A percentile compares a stretch with the other conserved stretches of the same genome.
These are phyloP conservation scores for Eonycteris spelaea DNA, from an alignment of 2,113 vertebrate species.

Conservation along the genomic window DNA sequence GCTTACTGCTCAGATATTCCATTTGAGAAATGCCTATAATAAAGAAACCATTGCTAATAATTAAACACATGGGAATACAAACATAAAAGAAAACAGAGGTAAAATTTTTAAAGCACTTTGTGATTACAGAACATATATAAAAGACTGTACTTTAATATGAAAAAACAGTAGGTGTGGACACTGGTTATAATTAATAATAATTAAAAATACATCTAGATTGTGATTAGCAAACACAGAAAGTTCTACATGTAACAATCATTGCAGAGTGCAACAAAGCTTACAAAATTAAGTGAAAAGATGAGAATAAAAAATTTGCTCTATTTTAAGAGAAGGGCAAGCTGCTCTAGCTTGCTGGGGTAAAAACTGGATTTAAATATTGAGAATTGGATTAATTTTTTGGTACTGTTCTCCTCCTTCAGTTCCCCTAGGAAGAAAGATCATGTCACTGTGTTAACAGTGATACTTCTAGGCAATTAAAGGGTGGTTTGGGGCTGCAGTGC, in stretches of 20 bases:
- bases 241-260: background rate
- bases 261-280: background rate
- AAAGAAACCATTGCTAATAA: slow-evolving; percentile 11
- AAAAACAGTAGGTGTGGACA: background rate
- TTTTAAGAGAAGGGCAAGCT: background rate
- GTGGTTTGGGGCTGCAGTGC: background rate
- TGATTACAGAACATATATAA: background rate
- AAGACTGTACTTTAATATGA: background rate
- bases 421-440: background rate
- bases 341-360: background rate
- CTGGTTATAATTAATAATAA: slow-evolving; percentile 39
- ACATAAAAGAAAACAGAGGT: background rate
- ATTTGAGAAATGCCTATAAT: slow-evolving; percentile 8
- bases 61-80: slow-evolving; percentile 28
- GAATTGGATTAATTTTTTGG: slow-evolving; percentile 16
- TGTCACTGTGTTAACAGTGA: background rate
- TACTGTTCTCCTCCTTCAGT: background rate
- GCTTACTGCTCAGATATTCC: background rate
- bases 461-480: slow-evolving; percentile 14
- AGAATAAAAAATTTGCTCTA: background rate
- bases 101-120: background rate
- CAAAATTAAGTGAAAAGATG: background rate
- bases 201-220: background rate
- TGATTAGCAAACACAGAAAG: slow-evolving; percentile 21
- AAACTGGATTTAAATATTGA: background rate